These are phyloP conservation scores for Drosophila repletoides DNA, from an alignment of 1,140 invertebrate genomes.

Conservation along the genomic window DNA sequence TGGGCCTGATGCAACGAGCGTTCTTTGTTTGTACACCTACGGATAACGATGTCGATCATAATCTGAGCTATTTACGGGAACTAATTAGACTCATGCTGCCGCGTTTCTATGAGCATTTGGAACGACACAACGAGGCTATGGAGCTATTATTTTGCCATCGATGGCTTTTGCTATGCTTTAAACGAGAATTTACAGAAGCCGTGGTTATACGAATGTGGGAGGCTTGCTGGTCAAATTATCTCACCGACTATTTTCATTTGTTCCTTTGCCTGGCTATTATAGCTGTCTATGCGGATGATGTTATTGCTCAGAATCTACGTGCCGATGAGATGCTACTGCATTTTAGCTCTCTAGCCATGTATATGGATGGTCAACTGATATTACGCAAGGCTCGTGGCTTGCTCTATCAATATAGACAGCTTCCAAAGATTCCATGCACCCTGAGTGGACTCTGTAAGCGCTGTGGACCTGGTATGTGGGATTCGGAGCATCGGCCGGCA, in stretches of 20 bases:
- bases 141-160: conserved; percentile 95
- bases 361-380: conserved; percentile 96
- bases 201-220: conserved; percentile 96
- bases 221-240: conserved; percentile 96
- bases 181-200: conserved; percentile 93
- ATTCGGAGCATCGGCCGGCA: conserved; percentile 91
- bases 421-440: conserved; percentile 93
- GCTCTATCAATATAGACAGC: conserved; percentile 93
- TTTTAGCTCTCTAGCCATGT: conserved; percentile 97
- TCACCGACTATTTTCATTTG: conserved; percentile 96
- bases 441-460: conserved; percentile 92
- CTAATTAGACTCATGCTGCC: conserved; percentile 93
- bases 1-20: conserved; percentile 94
- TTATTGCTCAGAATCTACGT: conserved; percentile 93
- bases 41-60: conserved; percentile 96
- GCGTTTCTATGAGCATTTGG: conserved; percentile 92
- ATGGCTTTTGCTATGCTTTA: conserved; percentile 96
- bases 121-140: conserved; percentile 91
- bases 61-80: conserved; percentile 93
- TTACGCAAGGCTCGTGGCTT: conserved; percentile 95
- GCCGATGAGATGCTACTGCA: conserved; percentile 97
- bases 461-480: conserved; percentile 96
- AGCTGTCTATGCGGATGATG: conserved; percentile 95
- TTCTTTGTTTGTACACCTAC: conserved; percentile 97
- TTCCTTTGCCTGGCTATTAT: conserved; percentile 96